Evolutionary conservation across 2,113 vertebrate genomes (phyloP).

Genomic region (Elaphurus davidianus): DNA sequence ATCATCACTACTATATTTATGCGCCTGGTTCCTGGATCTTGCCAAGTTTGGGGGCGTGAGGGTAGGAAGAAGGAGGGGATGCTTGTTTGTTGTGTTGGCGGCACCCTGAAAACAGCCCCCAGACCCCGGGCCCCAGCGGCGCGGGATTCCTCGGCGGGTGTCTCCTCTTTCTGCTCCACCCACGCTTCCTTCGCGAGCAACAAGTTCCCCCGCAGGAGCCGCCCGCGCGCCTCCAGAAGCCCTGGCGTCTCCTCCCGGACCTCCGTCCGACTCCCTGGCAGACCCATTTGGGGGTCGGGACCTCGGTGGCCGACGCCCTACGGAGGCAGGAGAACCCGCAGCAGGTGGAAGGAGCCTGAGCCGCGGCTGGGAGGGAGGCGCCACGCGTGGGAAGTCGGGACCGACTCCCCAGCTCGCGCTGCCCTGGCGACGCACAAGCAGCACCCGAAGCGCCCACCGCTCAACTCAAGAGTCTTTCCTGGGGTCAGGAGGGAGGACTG

Average conservation of each 20-base stretch:
- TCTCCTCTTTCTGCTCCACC: conserved; percentile 26
- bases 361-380: background rate
- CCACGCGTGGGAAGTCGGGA: background rate
- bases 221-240: conserved; percentile 7
- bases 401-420: background rate
- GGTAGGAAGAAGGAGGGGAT: background rate
- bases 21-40: background rate
- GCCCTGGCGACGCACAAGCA: background rate
- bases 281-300: background rate
- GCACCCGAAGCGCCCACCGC: background rate
- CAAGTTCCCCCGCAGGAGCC: conserved; percentile 57
- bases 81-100: background rate
- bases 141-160: background rate
- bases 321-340: background rate
- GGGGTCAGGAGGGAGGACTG: background rate
- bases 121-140: background rate
- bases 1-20: background rate
- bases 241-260: background rate
- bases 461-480: background rate
- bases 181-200: conserved; percentile 45
- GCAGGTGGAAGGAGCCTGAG: background rate
- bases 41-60: background rate
- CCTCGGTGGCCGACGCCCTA: background rate
- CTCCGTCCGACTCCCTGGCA: background rate
- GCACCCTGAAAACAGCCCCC: background rate